These are phyloP conservation scores for Microcebus murinus DNA, from an alignment of 2,113 vertebrate genomes.

Conservation along the genomic window DNA sequence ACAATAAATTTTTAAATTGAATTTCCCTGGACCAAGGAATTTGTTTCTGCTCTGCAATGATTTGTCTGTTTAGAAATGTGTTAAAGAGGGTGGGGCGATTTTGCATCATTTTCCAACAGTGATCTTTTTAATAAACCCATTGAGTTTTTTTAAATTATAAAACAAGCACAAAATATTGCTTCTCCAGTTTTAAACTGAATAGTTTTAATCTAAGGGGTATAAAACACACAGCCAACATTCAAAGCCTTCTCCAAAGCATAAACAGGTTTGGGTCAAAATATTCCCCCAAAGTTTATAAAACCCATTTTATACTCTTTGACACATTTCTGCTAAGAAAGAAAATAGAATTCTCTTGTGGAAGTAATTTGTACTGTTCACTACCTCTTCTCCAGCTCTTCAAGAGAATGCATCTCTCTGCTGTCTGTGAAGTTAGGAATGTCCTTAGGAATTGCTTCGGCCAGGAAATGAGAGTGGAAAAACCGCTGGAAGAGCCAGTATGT, in stretches of 20 bases:
- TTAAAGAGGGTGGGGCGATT: background rate
- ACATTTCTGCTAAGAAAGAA: background rate
- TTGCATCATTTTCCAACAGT: background rate
- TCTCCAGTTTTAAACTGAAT: slow-evolving; percentile 4
- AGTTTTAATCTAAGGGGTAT: slow-evolving; percentile 16
- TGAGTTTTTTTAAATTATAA: background rate
- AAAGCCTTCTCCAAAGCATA: slow-evolving; percentile 29
- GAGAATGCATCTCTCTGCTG: background rate
- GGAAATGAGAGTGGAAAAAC: background rate
- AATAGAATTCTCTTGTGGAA: background rate
- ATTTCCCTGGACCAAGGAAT: background rate
- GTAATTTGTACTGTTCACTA: background rate
- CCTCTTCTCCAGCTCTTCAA: background rate
- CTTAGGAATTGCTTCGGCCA: background rate
- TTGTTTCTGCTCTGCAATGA: background rate
- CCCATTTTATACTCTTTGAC: background rate
- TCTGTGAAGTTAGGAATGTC: background rate
- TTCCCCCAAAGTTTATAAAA: background rate
- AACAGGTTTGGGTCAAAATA: slow-evolving; percentile 47
- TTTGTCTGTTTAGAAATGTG: background rate
- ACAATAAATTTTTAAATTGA: background rate
- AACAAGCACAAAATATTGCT: background rate
- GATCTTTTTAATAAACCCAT: background rate
- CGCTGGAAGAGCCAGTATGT: background rate
- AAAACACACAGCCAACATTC: background rate